Evolutionary conservation across 2,113 vertebrate genomes (phyloP), one percentile per base, ranked within the genome.

Genomic region (Dipodomys ordii): DNA sequence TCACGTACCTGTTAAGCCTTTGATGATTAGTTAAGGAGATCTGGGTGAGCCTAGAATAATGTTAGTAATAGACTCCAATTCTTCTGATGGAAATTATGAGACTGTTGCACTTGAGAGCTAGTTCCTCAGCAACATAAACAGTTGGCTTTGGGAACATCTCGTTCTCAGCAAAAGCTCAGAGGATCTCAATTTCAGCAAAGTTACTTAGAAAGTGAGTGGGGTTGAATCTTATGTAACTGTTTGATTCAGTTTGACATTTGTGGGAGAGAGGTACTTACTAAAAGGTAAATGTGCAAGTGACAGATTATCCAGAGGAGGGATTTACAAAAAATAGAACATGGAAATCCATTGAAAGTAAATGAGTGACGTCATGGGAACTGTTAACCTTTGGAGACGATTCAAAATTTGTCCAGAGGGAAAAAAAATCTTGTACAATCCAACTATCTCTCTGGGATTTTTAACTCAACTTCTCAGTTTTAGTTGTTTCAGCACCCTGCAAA

Each of bases 141-240:
- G 84, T 83, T 87, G 96, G 68, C 91, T 94, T 81, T 9, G 27
- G 94, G 95, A 96, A 96, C 88, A 95, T 96, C 83, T 93, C 89
- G 92, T 96, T 89, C 96, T 91, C 25, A 94, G 92, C 60, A 95
- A 96, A 92, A 88, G 91, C 90, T 88, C 25, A 18, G 67, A 83
- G 73, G 93, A 81, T 94, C 80, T 92, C 83, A 90, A 95, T 91
- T 96, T 89, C 88, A 93, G 88, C 18, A 18, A 86, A 95, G 93
- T 94, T 92, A 96, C 94, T 97, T 96, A 96, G 94, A 96, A 96
- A 96, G 93, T 95, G 90, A 96, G 88, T 96, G 85, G 67, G 67
- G 93, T 93, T 93, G 92, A 68, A 88, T 94, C 88, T 97, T 95
- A 93, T 44, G 80, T 18, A 94, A 93, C 80, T 74, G 78, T 87